phyloP scores from a whole-genome alignment of 1,140 invertebrate species.

The Zaprionus lachaisei region DNA sequence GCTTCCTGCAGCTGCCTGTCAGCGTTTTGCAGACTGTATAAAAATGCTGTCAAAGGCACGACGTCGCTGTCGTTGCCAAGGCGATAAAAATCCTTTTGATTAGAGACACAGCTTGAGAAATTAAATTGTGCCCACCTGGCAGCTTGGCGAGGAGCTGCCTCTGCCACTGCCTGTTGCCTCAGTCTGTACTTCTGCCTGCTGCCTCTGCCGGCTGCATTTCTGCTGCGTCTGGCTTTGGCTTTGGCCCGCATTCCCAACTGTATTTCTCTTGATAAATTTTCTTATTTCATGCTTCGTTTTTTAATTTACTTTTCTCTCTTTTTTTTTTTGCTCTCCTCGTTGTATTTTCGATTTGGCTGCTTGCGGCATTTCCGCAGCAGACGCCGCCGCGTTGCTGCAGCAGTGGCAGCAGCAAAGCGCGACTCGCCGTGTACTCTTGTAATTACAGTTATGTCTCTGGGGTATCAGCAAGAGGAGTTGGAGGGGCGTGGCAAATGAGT shows the following conservation, averaged over 20 bases:
- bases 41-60: constrained; percentile 48
- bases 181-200: constrained; percentile 6
- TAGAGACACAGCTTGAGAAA: constrained; percentile 77
- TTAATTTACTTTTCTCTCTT: constrained; percentile 63
- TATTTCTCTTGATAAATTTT: constrained; percentile 72
- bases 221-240: constrained; percentile 57
- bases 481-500: constrained; percentile 50
- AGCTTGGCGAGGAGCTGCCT: constrained; percentile 38
- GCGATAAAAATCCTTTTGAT: constrained; percentile 82
- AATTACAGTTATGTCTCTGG: constrained; percentile 82
- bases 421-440: constrained; percentile 66
- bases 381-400: constrained; percentile 27
- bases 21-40: constrained; percentile 48
- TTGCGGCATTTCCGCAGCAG: constrained; percentile 72
- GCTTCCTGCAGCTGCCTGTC: constrained; percentile 36
- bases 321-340: constrained; percentile 21
- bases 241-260: constrained; percentile 13
- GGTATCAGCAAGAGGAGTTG: constrained; percentile 42
- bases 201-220: constrained; percentile 52
- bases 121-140: constrained; percentile 81
- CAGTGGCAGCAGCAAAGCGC: constrained; percentile 29
- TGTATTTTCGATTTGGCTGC: constrained; percentile 59
- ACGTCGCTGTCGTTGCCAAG: constrained; percentile 45
- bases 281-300: constrained; percentile 82
- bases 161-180: not conserved